Conservation (phyloP, 1,140 invertebrate species). For the Lineus longissimus region DNA sequence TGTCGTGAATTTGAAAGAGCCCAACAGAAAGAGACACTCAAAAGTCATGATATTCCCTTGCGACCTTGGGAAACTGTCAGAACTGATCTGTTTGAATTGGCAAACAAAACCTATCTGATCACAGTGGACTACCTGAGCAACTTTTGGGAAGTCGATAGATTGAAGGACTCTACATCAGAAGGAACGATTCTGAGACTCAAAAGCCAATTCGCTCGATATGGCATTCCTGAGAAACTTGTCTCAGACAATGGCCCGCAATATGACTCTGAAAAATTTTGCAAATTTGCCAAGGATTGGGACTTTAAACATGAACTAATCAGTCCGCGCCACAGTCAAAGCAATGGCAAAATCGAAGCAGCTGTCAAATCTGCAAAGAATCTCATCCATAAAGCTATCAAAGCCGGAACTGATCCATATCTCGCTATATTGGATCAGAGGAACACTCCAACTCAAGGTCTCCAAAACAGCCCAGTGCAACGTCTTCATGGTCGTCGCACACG, state of each 20-base stretch:
- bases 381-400: constrained; percentile 16
- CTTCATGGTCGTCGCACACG: constrained; percentile 21
- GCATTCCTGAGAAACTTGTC: constrained; percentile 19
- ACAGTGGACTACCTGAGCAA: constrained; percentile 19
- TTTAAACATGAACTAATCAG: constrained; percentile 43
- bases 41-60: constrained; percentile 11
- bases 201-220: constrained; percentile 18
- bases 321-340: constrained; percentile 28
- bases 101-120: constrained; percentile 22
- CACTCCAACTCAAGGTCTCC: constrained; percentile 18
- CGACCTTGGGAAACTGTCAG: constrained; percentile 16
- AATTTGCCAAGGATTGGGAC: constrained; percentile 48
- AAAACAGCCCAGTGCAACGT: constrained; percentile 18
- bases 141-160: constrained; percentile 13
- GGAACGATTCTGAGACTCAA: constrained; percentile 12
- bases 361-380: constrained; percentile 20
- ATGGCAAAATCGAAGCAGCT: constrained; percentile 22
- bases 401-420: constrained; percentile 14
- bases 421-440: constrained; percentile 22
- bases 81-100: constrained; percentile 23
- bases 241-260: constrained; percentile 51
- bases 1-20: constrained; percentile 18
- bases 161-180: not conserved
- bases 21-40: constrained; percentile 15
- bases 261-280: constrained; percentile 40